Conservation (phyloP, 2,888 invertebrate genomes). For the Scaptomyza cyrtandrae region DNA sequence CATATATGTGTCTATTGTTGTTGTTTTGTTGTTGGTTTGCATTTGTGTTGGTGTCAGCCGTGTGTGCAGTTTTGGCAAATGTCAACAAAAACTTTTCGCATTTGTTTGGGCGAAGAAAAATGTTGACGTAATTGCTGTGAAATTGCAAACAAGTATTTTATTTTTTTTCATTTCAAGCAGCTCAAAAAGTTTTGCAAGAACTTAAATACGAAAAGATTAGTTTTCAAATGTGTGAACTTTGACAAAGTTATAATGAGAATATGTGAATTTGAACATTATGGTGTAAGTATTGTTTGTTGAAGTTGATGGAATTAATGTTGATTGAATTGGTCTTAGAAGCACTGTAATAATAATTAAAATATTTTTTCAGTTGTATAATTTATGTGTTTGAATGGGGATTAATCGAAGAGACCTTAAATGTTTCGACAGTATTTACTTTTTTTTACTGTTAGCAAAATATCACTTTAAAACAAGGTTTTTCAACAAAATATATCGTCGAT, state of each 20-base stretch:
- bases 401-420: no score
- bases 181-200: constrained; percentile 30
- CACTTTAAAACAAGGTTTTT: no score
- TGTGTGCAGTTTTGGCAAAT: constrained; percentile 66
- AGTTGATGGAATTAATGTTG: constrained; percentile 1
- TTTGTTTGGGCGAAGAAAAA: constrained; percentile 50
- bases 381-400: no score
- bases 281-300: neutral
- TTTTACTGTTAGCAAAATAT: no score
- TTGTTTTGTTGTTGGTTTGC: constrained; percentile 4
- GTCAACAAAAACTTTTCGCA: constrained; percentile 71
- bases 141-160: constrained; percentile 57
- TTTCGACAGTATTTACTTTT: no score
- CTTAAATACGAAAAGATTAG: constrained; percentile 12
- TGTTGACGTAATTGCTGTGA: constrained; percentile 75
- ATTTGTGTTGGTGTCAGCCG: constrained; percentile 18
- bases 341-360: neutral
- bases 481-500: no score
- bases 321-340: neutral
- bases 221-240: constrained; percentile 25
- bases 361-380: no score
- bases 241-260: constrained; percentile 7
- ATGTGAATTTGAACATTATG: constrained; percentile 10
- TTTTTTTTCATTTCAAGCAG: constrained; percentile 1
- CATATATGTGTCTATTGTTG: constrained; percentile 14